A percentile compares a stretch with the other conserved stretches of the same genome.
These are phyloP conservation scores for Chromis chromis DNA, from an alignment of 2,797 vertebrate genomes.

Conservation along the genomic window DNA sequence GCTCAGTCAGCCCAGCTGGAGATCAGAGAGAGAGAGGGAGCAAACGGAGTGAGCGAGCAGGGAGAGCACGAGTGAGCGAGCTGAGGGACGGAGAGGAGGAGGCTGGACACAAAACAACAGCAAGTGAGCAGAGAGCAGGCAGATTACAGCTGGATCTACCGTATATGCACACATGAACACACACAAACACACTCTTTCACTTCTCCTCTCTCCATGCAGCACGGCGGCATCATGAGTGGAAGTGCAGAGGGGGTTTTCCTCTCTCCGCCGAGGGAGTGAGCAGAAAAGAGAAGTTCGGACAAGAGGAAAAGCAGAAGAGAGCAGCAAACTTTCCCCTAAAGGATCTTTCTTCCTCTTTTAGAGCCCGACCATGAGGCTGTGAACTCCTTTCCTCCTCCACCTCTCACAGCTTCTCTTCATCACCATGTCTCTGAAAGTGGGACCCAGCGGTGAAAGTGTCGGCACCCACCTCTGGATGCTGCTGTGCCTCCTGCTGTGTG, in stretches of 20 bases:
- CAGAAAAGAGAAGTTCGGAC: slow-evolving; percentile 13
- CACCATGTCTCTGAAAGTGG: slow-evolving; percentile 53
- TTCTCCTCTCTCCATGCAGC: slow-evolving; percentile 33
- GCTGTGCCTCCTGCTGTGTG: slow-evolving; percentile 58
- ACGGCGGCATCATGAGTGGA: slow-evolving; percentile 51
- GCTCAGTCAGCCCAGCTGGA: slow-evolving; percentile 78
- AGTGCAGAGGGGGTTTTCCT: slow-evolving; percentile 27
- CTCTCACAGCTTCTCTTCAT: slow-evolving; percentile 16
- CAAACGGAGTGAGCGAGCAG: slow-evolving; percentile 32
- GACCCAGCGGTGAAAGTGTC: neutral
- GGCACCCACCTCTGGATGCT: slow-evolving; percentile 45
- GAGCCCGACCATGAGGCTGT: slow-evolving; percentile 46
- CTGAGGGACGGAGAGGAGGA: slow-evolving; percentile 46
- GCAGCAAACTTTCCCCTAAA: slow-evolving; percentile 43
- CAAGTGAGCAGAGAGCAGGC: slow-evolving; percentile 53
- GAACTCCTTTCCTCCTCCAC: slow-evolving; percentile 25
- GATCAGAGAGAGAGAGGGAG: slow-evolving; percentile 66
- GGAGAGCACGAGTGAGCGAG: slow-evolving; percentile 43
- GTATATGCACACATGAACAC: slow-evolving; percentile 24
- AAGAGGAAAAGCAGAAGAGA: neutral
- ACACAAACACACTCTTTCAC: slow-evolving; percentile 21
- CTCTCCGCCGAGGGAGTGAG: slow-evolving; percentile 43
- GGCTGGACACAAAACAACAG: slow-evolving; percentile 42
- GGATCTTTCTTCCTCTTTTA: slow-evolving; percentile 11
- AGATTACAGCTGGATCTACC: slow-evolving; percentile 69